Evolutionary conservation across 2,113 vertebrate genomes (phyloP).

Genomic region (Periophthalmodon schlosseri): DNA sequence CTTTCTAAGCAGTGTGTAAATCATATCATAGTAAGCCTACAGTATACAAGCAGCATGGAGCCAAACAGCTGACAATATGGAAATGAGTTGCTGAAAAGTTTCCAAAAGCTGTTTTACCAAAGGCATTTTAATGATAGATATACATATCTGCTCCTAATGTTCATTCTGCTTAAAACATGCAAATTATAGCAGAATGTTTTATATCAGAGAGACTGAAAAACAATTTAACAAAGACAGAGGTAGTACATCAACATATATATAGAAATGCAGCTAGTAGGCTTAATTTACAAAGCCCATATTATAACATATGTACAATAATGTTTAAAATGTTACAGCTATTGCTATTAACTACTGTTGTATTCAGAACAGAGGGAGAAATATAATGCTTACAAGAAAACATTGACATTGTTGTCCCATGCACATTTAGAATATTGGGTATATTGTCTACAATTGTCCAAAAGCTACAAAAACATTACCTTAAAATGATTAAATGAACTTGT

Average conservation of each 20-base stretch:
- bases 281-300: too few relatives aligned
- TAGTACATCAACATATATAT: neutral
- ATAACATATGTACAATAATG: neutral
- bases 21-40: neutral
- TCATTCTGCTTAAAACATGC: slow-evolving; percentile 11
- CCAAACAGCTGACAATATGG: slow-evolving; percentile 2
- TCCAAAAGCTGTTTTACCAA: slow-evolving; percentile 21
- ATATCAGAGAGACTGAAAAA: neutral
- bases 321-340: neutral
- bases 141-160: slow-evolving; percentile 1
- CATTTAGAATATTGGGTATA: too few relatives aligned
- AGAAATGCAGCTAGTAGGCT: too few relatives aligned
- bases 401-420: neutral
- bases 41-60: slow-evolving; percentile 3
- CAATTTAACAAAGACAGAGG: slow-evolving; percentile 1
- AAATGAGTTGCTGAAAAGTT: slow-evolving; percentile 27
- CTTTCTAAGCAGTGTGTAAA: slow-evolving; percentile 20
- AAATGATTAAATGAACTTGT: neutral
- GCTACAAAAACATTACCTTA: too few relatives aligned
- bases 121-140: neutral
- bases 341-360: too few relatives aligned
- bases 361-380: too few relatives aligned
- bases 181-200: slow-evolving; percentile 40
- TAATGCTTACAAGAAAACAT: too few relatives aligned
- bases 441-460: too few relatives aligned